These are phyloP conservation scores for Pinctada fucata DNA, from an alignment of 2,888 invertebrate species.

Conservation along the genomic window DNA sequence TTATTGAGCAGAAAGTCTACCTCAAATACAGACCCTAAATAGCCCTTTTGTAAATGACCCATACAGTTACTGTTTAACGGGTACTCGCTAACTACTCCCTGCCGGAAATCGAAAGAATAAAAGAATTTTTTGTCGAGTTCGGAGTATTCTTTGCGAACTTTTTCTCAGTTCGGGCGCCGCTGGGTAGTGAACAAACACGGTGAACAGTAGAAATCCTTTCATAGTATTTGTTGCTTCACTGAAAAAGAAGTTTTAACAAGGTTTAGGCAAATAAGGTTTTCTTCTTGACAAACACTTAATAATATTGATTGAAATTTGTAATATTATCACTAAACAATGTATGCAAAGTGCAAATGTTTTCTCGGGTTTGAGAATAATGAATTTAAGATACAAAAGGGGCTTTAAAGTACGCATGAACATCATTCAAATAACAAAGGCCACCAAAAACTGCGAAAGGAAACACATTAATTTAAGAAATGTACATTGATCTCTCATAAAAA, in stretches of 20 bases:
- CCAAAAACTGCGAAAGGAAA: too few species aligned
- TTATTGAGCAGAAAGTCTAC: too few species aligned
- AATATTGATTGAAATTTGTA: neutral
- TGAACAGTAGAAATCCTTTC: neutral
- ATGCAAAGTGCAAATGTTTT: neutral
- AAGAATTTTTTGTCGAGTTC: neutral
- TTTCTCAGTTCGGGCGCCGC: slow-evolving; percentile 1
- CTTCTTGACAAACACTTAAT: neutral
- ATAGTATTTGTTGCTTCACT: neutral
- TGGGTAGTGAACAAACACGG: neutral
- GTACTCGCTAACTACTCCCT: neutral
- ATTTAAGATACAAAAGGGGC: too few species aligned
- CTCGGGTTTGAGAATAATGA: too few species aligned
- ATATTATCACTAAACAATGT: neutral
- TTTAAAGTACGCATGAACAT: too few species aligned
- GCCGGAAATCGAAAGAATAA: slow-evolving; percentile 2
- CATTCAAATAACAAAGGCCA: too few species aligned
- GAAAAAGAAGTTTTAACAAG: neutral
- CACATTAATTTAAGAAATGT: too few species aligned
- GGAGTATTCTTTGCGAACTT: neutral
- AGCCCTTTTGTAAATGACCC: too few species aligned
- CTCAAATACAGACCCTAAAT: too few species aligned
- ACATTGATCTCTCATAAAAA: too few species aligned
- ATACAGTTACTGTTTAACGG: neutral
- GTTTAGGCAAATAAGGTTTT: neutral